Evolutionary conservation across 2,113 vertebrate genomes (phyloP).

Genomic region (Colinus virginianus): DNA sequence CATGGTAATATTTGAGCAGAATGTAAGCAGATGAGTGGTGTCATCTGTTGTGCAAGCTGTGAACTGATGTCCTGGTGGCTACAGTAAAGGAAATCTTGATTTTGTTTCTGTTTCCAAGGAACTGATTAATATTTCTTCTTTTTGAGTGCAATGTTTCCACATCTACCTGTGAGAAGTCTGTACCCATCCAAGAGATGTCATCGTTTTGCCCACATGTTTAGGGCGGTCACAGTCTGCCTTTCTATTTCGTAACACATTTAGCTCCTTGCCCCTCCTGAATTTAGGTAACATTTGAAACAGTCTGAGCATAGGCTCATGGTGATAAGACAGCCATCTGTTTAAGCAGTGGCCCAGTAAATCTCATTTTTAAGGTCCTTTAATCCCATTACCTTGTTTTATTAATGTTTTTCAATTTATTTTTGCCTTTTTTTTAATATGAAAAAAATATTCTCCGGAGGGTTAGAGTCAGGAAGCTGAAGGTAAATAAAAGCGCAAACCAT

Average conservation of each 20-base stretch:
- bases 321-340: background rate
- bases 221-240: background rate
- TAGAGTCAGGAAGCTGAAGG: background rate
- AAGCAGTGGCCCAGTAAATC: background rate
- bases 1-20: background rate
- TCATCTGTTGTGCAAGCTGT: conserved; percentile 16
- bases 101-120: background rate
- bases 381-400: background rate
- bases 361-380: background rate
- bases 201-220: background rate
- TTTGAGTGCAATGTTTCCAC: background rate
- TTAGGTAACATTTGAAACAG: background rate
- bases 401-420: background rate
- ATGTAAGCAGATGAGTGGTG: background rate
- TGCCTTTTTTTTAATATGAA: background rate
- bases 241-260: background rate
- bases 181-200: background rate
- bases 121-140: background rate
- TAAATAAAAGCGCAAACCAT: background rate
- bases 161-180: background rate
- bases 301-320: background rate
- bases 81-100: background rate
- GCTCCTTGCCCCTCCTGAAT: background rate
- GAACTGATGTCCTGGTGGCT: background rate
- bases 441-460: background rate